Conservation (phyloP, 2,888 invertebrate species). For the Heteromurus nitidus region DNA sequence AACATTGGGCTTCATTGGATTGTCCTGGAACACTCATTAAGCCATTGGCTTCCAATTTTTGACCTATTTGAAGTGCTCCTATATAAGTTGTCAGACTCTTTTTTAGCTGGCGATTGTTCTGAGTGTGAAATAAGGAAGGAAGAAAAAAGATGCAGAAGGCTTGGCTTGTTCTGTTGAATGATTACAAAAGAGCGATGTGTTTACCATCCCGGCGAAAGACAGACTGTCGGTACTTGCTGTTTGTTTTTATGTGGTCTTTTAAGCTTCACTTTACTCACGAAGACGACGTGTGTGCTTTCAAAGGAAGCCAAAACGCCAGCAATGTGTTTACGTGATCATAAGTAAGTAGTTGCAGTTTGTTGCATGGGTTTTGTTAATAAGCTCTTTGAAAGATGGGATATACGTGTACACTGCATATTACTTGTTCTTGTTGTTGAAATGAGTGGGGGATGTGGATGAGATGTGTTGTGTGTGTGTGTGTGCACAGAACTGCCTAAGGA, state of each 20-base stretch:
- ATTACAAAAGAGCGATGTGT: constrained; percentile 31
- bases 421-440: no score
- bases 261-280: constrained; percentile 42
- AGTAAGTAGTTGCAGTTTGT: constrained; percentile 59
- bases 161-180: constrained; percentile 26
- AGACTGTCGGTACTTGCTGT: constrained; percentile 64
- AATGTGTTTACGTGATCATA: constrained; percentile 59
- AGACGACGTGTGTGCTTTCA: constrained; percentile 55
- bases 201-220: constrained; percentile 65
- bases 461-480: neutral
- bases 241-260: constrained; percentile 63
- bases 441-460: neutral
- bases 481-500: neutral
- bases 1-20: no score
- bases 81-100: no score
- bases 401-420: neutral
- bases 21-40: no score
- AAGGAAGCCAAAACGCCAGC: constrained; percentile 46
- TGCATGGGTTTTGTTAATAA: constrained; percentile 43
- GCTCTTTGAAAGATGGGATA: constrained; percentile 25
- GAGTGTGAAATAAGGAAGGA: constrained; percentile 29
- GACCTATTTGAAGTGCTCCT: no score
- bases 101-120: no score
- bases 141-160: constrained; percentile 54
- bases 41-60: no score